Conservation (phyloP, 2,888 invertebrate species). For the Hemithea aestivaria region DNA sequence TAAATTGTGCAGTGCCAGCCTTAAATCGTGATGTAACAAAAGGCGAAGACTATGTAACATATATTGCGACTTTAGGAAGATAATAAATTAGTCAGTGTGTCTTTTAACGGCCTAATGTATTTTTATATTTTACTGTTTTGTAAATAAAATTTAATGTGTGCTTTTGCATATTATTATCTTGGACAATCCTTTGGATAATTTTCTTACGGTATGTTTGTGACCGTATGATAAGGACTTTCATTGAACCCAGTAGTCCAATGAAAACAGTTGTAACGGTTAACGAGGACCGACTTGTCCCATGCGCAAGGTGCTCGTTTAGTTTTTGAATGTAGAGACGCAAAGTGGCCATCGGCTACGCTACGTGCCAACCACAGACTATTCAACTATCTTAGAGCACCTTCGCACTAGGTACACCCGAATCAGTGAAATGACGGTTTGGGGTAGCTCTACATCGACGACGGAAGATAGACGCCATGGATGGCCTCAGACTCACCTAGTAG, state of each 20-base stretch:
- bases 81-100: background rate
- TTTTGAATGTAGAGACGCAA: conserved; percentile 51
- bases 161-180: conserved; percentile 6
- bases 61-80: conserved; percentile 28
- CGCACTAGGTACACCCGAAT: no score
- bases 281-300: conserved; percentile 39
- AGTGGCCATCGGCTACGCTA: conserved; percentile 55
- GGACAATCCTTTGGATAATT: conserved; percentile 10
- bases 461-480: no score
- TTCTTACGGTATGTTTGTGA: no score
- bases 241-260: no score
- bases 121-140: conserved; percentile 30
- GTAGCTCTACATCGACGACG: no score
- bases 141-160: conserved; percentile 20
- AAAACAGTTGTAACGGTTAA: no score
- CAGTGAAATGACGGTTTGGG: no score
- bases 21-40: conserved; percentile 46
- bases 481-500: no score
- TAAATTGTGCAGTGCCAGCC: conserved; percentile 36
- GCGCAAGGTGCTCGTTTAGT: conserved; percentile 39
- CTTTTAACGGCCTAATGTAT: background rate
- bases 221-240: no score
- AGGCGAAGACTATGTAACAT: conserved; percentile 48
- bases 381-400: background rate
- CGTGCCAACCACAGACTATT: conserved; percentile 13